These are phyloP conservation scores for Cyprinus carpio DNA, from an alignment of 2,113 vertebrate species.

Conservation along the genomic window DNA sequence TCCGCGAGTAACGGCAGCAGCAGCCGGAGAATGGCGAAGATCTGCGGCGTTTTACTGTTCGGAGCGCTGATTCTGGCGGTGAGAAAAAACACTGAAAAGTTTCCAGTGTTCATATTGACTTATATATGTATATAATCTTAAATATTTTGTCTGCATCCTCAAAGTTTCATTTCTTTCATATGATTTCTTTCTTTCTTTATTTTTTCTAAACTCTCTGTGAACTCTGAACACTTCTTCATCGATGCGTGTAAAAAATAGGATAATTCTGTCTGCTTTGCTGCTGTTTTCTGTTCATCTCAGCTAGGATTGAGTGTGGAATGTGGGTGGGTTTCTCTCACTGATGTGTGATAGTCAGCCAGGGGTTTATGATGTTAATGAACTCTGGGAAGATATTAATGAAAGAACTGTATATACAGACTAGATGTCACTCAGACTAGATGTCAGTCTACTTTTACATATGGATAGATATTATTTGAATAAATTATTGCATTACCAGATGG, in stretches of 20 bases:
- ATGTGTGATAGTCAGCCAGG: slow-evolving; percentile 7
- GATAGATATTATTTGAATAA: not conserved
- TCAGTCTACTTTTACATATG: not conserved
- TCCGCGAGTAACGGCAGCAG: slow-evolving; percentile 1
- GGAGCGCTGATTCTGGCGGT: not conserved
- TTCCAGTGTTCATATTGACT: not conserved
- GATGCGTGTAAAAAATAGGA: not conserved
- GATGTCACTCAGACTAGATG: not conserved
- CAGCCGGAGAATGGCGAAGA: not conserved
- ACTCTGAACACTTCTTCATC: not conserved
- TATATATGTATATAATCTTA: not conserved
- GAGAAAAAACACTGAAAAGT: not conserved
- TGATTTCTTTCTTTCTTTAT: not conserved
- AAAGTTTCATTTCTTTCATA: not conserved
- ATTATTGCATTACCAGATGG: not conserved
- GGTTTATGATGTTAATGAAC: not conserved
- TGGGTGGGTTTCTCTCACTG: not conserved
- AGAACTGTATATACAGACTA: not conserved
- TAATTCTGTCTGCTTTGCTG: no score
- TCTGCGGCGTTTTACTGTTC: not conserved
- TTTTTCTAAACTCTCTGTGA: not conserved
- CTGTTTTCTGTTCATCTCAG: no score
- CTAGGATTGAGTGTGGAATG: not conserved
- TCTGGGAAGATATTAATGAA: not conserved
- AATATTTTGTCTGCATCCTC: not conserved